These are phyloP conservation scores for Chromobotia macracanthus DNA, from an alignment of 2,797 vertebrate species.

Conservation along the genomic window DNA sequence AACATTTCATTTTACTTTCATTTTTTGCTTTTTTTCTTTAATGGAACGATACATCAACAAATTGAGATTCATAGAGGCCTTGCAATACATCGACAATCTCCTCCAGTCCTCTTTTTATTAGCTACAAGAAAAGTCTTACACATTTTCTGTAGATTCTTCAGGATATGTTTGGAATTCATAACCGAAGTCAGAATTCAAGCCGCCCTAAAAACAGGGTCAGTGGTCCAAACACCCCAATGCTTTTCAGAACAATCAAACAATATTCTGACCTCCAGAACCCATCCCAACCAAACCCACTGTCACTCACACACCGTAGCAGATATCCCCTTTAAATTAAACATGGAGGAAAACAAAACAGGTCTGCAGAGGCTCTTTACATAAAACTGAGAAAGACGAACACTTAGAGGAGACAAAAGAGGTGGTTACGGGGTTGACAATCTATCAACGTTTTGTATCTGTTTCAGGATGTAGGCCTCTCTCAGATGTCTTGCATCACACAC, in stretches of 20 bases:
- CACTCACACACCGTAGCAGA: conserved; percentile 50
- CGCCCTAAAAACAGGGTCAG: conserved; percentile 44
- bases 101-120: conserved; percentile 50
- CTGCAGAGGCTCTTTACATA: conserved; percentile 53
- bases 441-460: conserved; percentile 44
- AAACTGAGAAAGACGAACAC: conserved; percentile 50
- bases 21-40: conserved; percentile 67
- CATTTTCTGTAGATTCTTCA: conserved; percentile 75
- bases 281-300: conserved; percentile 22
- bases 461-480: conserved; percentile 25
- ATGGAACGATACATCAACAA: conserved; percentile 81
- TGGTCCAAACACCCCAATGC: conserved; percentile 26
- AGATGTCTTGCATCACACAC: not conserved
- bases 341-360: conserved; percentile 43
- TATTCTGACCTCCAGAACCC: conserved; percentile 15
- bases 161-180: conserved; percentile 75
- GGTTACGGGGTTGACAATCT: conserved; percentile 12
- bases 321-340: conserved; percentile 57
- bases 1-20: conserved; percentile 51
- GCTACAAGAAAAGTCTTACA: conserved; percentile 68
- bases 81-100: conserved; percentile 69
- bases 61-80: conserved; percentile 76
- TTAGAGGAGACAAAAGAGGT: conserved; percentile 35
- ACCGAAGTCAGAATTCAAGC: conserved; percentile 70
- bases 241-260: conserved; percentile 20